Conservation (phyloP, 2,797 vertebrate species). For the Muraenolepis orangiensis region DNA sequence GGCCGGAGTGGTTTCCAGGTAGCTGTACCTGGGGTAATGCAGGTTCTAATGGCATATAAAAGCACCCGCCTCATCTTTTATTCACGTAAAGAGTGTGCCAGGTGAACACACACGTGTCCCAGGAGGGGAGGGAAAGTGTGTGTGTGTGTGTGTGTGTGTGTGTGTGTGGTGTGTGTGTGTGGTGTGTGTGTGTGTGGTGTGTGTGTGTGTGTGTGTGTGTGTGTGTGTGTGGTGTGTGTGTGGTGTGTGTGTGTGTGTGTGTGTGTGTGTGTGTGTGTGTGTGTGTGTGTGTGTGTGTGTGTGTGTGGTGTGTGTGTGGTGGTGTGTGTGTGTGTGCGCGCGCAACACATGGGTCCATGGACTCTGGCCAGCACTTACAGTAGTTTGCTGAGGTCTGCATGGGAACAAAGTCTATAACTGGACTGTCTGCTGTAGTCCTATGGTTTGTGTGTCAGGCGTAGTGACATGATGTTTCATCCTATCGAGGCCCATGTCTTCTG, state of each 20-base stretch:
- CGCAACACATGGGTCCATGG: constrained; percentile 48
- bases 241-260: constrained; percentile 2
- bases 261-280: too few species aligned
- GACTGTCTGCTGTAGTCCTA: constrained; percentile 5
- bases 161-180: constrained; percentile 20
- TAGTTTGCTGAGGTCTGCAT: constrained; percentile 49
- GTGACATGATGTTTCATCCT: not conserved
- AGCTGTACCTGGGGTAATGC: constrained; percentile 71
- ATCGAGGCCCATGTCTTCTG: constrained; percentile 31
- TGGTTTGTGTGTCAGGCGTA: not conserved
- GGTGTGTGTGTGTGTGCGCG: constrained; percentile 12
- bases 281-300: too few species aligned
- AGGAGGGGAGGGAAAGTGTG: constrained; percentile 28
- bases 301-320: too few species aligned
- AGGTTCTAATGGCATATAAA: constrained; percentile 78
- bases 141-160: constrained; percentile 19
- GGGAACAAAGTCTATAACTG: constrained; percentile 39
- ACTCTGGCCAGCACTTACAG: constrained; percentile 53
- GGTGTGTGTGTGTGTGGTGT: too few species aligned
- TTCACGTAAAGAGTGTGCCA: constrained; percentile 67
- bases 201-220: too few species aligned
- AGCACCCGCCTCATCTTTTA: constrained; percentile 75
- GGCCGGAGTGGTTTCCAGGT: constrained; percentile 62
- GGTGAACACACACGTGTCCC: constrained; percentile 68
- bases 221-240: too few species aligned